Percentiles rank a stretch among this genome's conserved stretches.
Conservation (phyloP, 2,888 invertebrate genomes). For the Electrophaes corylata region DNA sequence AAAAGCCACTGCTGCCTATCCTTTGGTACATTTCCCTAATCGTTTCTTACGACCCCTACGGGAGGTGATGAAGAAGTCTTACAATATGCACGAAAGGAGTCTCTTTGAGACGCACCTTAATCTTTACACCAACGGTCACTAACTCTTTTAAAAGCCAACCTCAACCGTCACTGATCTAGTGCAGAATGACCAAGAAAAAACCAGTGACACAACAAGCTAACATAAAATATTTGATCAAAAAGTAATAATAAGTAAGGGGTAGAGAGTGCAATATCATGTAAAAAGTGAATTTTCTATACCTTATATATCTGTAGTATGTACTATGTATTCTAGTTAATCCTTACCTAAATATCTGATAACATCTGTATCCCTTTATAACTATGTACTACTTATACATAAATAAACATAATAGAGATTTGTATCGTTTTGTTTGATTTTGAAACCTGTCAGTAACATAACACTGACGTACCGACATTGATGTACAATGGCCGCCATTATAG, state of each 20-base stretch:
- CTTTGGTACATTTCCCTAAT: too few species aligned
- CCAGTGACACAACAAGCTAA: neutral
- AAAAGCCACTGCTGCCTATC: too few species aligned
- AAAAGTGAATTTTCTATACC: constrained; percentile 40
- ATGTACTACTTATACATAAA: constrained; percentile 68
- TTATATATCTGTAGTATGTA: constrained; percentile 61
- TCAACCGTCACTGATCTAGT: too few species aligned
- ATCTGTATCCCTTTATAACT: constrained; percentile 60
- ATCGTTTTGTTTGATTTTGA: constrained; percentile 47
- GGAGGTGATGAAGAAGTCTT: too few species aligned
- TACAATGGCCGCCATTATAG: too few species aligned
- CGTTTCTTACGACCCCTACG: too few species aligned
- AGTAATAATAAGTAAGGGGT: constrained; percentile 39
- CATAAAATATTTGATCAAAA: neutral
- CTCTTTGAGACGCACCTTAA: too few species aligned
- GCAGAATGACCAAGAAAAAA: too few species aligned
- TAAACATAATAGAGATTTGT: constrained; percentile 76
- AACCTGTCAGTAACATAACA: neutral
- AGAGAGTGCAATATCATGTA: constrained; percentile 46
- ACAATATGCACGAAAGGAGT: too few species aligned
- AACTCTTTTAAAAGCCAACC: too few species aligned
- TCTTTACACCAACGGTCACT: too few species aligned
- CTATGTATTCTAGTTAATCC: constrained; percentile 60
- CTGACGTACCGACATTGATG: too few species aligned
- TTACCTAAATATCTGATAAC: constrained; percentile 50